A percentile compares a stretch with the other conserved stretches of the same genome.
Conservation (phyloP, 2,888 invertebrate species). For the Onchidella celtica region DNA sequence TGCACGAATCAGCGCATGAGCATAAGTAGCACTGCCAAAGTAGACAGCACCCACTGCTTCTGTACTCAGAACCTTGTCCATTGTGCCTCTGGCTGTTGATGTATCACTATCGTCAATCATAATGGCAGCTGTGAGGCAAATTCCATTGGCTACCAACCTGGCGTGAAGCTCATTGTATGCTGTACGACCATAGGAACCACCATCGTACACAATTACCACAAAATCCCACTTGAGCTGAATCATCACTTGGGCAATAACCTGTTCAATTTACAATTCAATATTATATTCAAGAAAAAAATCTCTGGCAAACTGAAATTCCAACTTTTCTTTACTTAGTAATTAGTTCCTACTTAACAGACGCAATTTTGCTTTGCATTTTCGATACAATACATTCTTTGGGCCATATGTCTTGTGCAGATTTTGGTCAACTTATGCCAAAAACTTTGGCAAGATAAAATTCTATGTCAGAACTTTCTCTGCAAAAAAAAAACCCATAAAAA, state of each 20-base stretch:
- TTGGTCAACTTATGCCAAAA: no score
- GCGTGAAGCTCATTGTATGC: slow-evolving; percentile 63
- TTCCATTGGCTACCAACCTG: slow-evolving; percentile 59
- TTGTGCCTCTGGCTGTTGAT: slow-evolving; percentile 56
- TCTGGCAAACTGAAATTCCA: no score
- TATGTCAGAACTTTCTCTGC: no score
- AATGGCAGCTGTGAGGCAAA: slow-evolving; percentile 71
- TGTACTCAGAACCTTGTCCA: slow-evolving; percentile 34
- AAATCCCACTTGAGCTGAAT: slow-evolving; percentile 79
- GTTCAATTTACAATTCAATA: no score
- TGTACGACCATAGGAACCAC: slow-evolving; percentile 66
- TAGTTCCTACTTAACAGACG: no score
- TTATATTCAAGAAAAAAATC: no score
- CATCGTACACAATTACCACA: slow-evolving; percentile 79
- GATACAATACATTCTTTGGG: no score
- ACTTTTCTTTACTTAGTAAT: no score
- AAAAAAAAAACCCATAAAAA: no score
- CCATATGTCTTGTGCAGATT: no score
- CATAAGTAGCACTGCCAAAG: slow-evolving; percentile 58
- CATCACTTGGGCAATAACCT: slow-evolving; percentile 77
- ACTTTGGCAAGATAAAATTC: no score
- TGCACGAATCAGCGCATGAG: slow-evolving; percentile 9
- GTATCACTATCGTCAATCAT: slow-evolving; percentile 56
- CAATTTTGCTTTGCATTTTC: no score
- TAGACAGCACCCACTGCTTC: slow-evolving; percentile 68